Evolutionary conservation across 2,797 vertebrate species (phyloP), one percentile per base, ranked within the genome.

Genomic region (Monodelphis domestica): DNA sequence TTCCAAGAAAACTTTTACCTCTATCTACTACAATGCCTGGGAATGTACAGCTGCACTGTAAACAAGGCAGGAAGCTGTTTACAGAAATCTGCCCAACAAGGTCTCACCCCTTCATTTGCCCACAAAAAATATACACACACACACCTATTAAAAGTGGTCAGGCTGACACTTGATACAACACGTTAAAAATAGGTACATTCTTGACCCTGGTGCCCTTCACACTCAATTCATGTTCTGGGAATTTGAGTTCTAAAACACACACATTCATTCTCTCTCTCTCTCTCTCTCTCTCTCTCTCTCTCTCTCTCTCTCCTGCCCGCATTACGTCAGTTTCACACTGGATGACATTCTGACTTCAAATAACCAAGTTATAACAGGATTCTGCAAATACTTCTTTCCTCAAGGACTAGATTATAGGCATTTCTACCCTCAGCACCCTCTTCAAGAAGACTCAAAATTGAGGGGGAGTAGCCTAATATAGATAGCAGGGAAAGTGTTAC

Each of bases 131-230:
- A 84, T 50, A 84, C 38, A 50, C 1, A 1, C n/a, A 45, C 24
- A 50, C 24, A 50, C 38, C 2, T 21, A 84, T 84, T 45, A 50
- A 94, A 98, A 97, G 96, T 87, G 93, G 96, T 96, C 95, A 96
- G 55, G 92, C 38, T 21, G 96, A 98, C 97, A 98, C 95, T 95
- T 97, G 98, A 98, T 98, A 98, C 96, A 92, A 95, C 94, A 92
- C 70, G 92, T 96, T 98, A 99, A 98, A 99, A 99, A 98, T 97
- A 98, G 98, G 93, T 56, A 29, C 88, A 51, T 53, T 97, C 96
- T 98, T 97, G 97, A 98, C 94, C 70, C 93, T 91, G 89, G 95
- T 30, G 95, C 93, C 97, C 97, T 96, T 90, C 50, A 51, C 84
- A 92, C 93, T 97, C 94, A 94, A 94, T 96, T 96, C 95, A 95